phyloP scores from a whole-genome alignment of 2,797 vertebrate genomes.

The Chaenodraco wilsoni region DNA sequence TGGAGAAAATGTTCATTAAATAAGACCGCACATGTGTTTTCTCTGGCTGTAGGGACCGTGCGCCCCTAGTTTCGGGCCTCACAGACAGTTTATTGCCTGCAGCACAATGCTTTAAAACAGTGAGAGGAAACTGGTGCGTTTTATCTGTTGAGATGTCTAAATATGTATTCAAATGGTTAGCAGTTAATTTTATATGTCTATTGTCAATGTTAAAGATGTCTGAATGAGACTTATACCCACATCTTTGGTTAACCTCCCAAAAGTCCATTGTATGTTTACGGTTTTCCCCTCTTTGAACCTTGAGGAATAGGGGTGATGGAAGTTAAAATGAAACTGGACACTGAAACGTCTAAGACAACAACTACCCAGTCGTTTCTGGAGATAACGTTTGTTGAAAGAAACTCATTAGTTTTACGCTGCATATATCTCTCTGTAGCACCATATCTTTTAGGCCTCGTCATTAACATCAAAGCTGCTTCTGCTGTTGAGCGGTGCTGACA shows the following conservation, averaged over 20 bases:
- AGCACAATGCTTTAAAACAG: constrained; percentile 44
- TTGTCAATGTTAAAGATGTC: constrained; percentile 2
- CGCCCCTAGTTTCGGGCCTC: constrained; percentile 72
- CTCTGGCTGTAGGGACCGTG: constrained; percentile 59
- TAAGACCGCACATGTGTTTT: constrained; percentile 73
- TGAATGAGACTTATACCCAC: constrained; percentile 14
- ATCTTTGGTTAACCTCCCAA: constrained; percentile 9
- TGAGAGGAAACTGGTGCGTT: constrained; percentile 42
- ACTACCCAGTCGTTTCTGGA: not conserved
- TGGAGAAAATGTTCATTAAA: constrained; percentile 73
- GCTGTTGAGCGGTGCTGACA: constrained; percentile 34
- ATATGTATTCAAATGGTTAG: constrained; percentile 52
- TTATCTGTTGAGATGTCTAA: constrained; percentile 53
- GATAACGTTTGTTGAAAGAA: constrained; percentile 11
- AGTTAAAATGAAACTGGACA: not conserved
- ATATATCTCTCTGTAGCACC: not conserved
- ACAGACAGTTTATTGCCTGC: constrained; percentile 57
- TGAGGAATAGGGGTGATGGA: not conserved
- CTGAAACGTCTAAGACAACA: constrained; percentile 1
- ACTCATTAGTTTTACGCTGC: constrained; percentile 6
- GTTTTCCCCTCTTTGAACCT: not conserved
- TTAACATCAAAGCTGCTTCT: constrained; percentile 32
- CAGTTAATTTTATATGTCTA: constrained; percentile 28
- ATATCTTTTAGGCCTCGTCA: constrained; percentile 2
- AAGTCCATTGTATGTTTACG: not conserved